A percentile compares a stretch with the other conserved stretches of the same genome.
Conservation (phyloP, 2,113 vertebrate species). For the Parus major region DNA sequence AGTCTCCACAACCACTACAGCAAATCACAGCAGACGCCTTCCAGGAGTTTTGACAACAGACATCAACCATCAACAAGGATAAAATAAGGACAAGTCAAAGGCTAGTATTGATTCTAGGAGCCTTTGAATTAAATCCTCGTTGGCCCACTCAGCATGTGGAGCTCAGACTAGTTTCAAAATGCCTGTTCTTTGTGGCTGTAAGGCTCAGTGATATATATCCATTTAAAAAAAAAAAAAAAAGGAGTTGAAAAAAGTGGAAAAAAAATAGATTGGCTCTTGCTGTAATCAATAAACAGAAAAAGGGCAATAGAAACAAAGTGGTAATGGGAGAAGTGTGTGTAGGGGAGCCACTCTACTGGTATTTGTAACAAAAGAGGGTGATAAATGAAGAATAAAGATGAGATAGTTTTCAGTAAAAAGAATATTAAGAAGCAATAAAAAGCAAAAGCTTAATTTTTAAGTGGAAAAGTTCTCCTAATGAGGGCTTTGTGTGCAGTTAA, state of each 20-base stretch:
- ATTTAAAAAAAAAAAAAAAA: neutral
- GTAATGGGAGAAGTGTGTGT: neutral
- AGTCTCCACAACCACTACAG: constrained; percentile 14
- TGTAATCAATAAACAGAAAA: constrained; percentile 43
- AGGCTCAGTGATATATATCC: constrained; percentile 1
- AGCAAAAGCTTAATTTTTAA: neutral
- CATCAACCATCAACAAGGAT: constrained; percentile 66
- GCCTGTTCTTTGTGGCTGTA: neutral
- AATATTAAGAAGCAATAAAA: neutral
- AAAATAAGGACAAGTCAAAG: constrained; percentile 66
- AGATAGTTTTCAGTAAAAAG: neutral
- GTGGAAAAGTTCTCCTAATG: neutral
- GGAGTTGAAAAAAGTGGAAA: accelerated
- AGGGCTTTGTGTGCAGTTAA: neutral
- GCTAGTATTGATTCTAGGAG: constrained; percentile 55
- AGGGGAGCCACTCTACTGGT: neutral
- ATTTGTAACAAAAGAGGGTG: neutral
- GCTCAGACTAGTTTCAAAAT: constrained; percentile 6
- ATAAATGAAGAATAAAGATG: neutral
- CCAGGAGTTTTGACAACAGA: constrained; percentile 62
- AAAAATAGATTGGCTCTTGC: neutral
- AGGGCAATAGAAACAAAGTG: neutral
- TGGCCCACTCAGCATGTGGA: constrained; percentile 35
- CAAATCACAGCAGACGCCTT: constrained; percentile 53
- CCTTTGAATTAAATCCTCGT: constrained; percentile 50